Conservation (phyloP, 2,797 vertebrate species). For the Sciurus vulgaris region DNA sequence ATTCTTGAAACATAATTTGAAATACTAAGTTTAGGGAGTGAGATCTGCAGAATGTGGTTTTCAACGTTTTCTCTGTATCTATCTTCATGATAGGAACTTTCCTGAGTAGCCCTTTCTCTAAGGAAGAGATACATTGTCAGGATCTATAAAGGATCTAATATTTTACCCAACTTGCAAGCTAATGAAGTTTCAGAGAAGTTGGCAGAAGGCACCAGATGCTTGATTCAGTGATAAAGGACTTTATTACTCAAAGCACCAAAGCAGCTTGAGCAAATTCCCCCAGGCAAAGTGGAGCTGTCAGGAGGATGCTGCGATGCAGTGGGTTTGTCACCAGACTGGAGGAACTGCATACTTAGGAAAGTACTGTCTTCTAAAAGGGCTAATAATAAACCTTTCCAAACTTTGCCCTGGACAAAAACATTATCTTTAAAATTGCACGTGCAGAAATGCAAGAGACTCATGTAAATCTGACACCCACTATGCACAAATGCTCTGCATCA, state of each 20-base stretch:
- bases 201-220: not conserved
- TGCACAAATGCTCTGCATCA: not conserved
- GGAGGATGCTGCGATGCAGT: not conserved
- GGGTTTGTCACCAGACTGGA: not conserved
- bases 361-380: not conserved
- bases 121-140: constrained; percentile 25
- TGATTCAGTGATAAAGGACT: constrained; percentile 55
- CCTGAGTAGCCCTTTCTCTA: constrained; percentile 19
- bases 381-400: not conserved
- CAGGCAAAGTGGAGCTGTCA: not conserved
- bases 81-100: not conserved
- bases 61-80: not conserved
- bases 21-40: constrained; percentile 25
- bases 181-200: constrained; percentile 46
- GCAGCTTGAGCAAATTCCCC: not conserved
- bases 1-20: constrained; percentile 4
- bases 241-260: constrained; percentile 35
- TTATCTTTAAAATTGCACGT: constrained; percentile 1
- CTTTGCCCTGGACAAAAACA: not conserved
- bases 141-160: not conserved
- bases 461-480: not conserved
- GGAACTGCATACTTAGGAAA: constrained; percentile 7
- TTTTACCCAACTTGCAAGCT: constrained; percentile 34
- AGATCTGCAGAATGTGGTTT: not conserved
- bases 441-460: not conserved